Conservation (phyloP, 2,797 vertebrate species). For the Eptatretus atami region DNA sequence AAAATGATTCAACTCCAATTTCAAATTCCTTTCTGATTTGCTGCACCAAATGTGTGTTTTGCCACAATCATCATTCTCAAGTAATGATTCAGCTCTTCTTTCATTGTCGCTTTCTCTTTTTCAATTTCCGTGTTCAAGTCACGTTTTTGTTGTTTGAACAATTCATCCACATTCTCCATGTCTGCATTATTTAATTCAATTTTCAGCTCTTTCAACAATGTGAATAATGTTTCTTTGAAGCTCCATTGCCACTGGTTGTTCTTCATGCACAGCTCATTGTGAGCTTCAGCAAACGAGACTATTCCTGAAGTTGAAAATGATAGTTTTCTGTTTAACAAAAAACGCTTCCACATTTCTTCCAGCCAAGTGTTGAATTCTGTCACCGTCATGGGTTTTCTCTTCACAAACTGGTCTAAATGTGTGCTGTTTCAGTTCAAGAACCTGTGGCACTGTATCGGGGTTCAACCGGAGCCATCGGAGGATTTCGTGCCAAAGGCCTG, state of each 20-base stretch:
- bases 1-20: neutral
- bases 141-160: neutral
- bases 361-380: neutral
- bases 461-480: neutral
- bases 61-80: neutral
- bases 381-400: neutral
- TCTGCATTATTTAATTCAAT: neutral
- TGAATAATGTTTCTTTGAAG: neutral
- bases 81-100: neutral
- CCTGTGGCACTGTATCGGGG: neutral
- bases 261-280: neutral
- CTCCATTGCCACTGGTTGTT: neutral
- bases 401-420: neutral
- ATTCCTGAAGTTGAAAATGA: neutral
- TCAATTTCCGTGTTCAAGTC: neutral
- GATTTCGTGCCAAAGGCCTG: neutral
- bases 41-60: neutral
- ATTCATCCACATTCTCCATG: neutral
- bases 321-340: neutral
- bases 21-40: neutral
- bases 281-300: neutral
- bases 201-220: neutral
- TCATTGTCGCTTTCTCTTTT: neutral
- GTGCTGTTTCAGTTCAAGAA: neutral
- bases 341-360: neutral